phyloP scores from a whole-genome alignment of 2,113 vertebrate species.

The Petromus typicus region DNA sequence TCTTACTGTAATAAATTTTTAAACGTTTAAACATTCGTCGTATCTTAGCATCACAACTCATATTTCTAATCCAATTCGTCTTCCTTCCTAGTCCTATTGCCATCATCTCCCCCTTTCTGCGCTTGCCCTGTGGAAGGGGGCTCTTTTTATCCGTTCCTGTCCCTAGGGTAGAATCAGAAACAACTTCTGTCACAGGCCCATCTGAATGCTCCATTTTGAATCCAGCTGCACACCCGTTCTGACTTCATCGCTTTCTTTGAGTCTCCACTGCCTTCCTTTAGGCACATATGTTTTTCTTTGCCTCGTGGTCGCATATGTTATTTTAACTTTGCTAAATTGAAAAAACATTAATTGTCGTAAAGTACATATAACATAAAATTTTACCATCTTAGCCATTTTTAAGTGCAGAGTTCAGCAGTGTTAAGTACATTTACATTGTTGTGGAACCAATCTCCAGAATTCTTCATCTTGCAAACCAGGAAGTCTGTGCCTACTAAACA shows the following conservation, averaged over 20 bases:
- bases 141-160: background rate
- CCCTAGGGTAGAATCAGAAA: slow-evolving; percentile 3
- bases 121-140: too few species aligned
- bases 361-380: background rate
- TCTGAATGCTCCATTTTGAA: background rate
- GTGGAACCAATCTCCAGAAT: background rate
- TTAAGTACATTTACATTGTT: background rate
- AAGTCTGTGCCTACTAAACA: background rate
- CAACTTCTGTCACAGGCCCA: background rate
- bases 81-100: background rate
- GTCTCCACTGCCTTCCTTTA: background rate
- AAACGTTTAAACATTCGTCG: background rate
- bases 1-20: background rate
- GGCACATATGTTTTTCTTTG: background rate
- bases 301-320: background rate
- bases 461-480: background rate
- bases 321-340: slow-evolving; percentile 11
- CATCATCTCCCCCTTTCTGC: background rate
- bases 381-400: background rate
- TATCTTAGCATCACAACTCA: background rate
- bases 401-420: background rate
- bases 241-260: background rate
- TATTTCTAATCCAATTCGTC: background rate
- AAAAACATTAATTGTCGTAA: background rate
- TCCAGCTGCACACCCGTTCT: background rate